Evolutionary conservation across 2,888 invertebrate species (phyloP), one percentile per base, ranked within the genome.

Genomic region (Acrocera orbiculus): DNA sequence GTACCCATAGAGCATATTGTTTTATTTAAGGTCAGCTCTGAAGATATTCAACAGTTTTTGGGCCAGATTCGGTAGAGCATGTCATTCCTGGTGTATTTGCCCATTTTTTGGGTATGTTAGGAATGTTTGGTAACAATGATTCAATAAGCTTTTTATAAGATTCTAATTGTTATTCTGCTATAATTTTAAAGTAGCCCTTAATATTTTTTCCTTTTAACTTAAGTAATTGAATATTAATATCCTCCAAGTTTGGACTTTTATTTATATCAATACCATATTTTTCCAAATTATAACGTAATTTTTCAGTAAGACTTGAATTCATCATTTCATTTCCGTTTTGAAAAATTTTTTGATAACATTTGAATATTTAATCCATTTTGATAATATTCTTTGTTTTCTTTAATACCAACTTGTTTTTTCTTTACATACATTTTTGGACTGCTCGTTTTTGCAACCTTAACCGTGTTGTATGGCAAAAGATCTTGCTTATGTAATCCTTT

Each of bases 341-440:
- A 56, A 92, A 93, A 34, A 93, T 69, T 67, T 45, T 66, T 65
- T 0, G 89, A 76, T 32, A 93, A 63, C 87, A 93, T 87, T 63
- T 92, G 90, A 51, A 93, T 81, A 48, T 82, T 78, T 9, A 89
- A 69, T 40, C 74, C 69, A 56, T 89, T 90, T 41, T 57, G 54
- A 6, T 50, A 43, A 32, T 50, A 57, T 36, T 58, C 55, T 7
- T 14, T 15, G 16, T 8, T 26, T 15, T 11, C 30, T 14, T 2
- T 14, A 24, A 6, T n/a, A n/a, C n/a, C n/a, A n/a, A n/a, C n/a
- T n/a, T n/a, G n/a, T n/a, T n/a, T n/a, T n/a, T n/a, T n/a, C n/a
- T n/a, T n/a, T n/a, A n/a, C n/a, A n/a, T n/a, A n/a, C n/a, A n/a
- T n/a, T n/a, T n/a, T n/a, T n/a, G n/a, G n/a, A n/a, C n/a, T n/a